Conservation (phyloP, 2,113 vertebrate genomes). For the Aphyosemion australe region DNA sequence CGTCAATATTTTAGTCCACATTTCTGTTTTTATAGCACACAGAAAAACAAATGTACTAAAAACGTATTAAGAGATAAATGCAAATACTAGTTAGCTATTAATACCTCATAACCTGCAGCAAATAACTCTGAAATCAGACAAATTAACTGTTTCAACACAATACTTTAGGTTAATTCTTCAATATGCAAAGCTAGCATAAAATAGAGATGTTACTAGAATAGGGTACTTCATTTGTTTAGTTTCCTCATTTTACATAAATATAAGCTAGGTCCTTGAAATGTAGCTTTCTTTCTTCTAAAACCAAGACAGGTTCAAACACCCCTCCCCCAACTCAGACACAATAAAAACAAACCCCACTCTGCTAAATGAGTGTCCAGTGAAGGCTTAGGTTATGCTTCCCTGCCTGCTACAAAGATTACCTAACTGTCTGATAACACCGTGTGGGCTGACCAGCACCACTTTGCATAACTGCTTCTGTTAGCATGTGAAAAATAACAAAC, state of each 20-base stretch:
- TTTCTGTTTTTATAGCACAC: too few species aligned
- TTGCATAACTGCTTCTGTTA: background rate
- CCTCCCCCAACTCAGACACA: conserved; percentile 61
- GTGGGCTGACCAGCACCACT: background rate
- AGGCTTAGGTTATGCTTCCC: background rate
- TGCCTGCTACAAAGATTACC: background rate
- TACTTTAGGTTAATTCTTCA: too few species aligned
- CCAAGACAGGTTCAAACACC: conserved; percentile 18
- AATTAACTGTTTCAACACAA: too few species aligned
- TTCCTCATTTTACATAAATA: background rate
- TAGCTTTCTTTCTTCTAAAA: background rate
- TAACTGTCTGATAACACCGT: background rate
- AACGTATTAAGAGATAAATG: too few species aligned
- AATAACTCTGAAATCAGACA: background rate
- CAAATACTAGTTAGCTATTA: too few species aligned
- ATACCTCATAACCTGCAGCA: background rate
- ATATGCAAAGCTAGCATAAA: background rate
- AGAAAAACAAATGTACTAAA: too few species aligned
- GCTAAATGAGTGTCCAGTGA: conserved; percentile 1
- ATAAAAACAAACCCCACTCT: conserved; percentile 56
- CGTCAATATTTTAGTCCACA: too few species aligned
- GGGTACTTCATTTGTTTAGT: background rate
- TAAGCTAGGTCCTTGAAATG: background rate
- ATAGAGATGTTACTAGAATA: background rate
- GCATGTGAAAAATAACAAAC: background rate